Percentiles rank a stretch among this genome's conserved stretches.
Evolutionary conservation across 2,888 invertebrate species (phyloP).

Genomic region (Orgyia antiqua): DNA sequence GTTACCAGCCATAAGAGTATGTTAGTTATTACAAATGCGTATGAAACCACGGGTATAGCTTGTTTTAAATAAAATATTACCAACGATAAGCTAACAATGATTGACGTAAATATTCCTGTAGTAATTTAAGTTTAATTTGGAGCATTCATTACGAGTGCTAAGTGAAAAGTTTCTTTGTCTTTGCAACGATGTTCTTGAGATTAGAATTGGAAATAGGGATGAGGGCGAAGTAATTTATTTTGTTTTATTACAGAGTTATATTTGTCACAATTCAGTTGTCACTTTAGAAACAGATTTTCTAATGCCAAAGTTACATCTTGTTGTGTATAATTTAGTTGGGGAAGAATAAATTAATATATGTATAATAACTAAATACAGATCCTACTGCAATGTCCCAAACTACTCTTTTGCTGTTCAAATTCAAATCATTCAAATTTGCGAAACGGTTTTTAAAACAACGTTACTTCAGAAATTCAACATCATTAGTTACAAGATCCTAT

Average conservation of each 20-base stretch:
- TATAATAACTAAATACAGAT: too few species aligned
- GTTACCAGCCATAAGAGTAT: too few species aligned
- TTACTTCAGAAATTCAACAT: too few species aligned
- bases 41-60: too few species aligned
- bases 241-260: conserved; percentile 25
- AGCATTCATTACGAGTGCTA: conserved; percentile 35
- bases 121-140: conserved; percentile 29
- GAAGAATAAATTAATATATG: conserved; percentile 8
- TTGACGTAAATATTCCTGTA: conserved; percentile 25
- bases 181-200: conserved; percentile 34
- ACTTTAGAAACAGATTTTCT: conserved; percentile 17
- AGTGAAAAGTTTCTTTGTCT: conserved; percentile 48
- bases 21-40: too few species aligned
- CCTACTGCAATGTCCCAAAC: too few species aligned
- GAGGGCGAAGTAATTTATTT: conserved; percentile 34
- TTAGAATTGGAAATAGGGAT: conserved; percentile 42
- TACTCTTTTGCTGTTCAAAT: too few species aligned
- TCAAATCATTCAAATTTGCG: too few species aligned
- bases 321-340: conserved; percentile 15
- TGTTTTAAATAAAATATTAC: neutral
- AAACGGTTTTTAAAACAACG: too few species aligned
- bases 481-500: too few species aligned
- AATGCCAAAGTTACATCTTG: conserved; percentile 13
- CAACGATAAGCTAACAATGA: conserved; percentile 20
- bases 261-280: conserved; percentile 17